Evolutionary conservation across 2,113 vertebrate genomes (phyloP).

Genomic region (Gopherus evgoodei): DNA sequence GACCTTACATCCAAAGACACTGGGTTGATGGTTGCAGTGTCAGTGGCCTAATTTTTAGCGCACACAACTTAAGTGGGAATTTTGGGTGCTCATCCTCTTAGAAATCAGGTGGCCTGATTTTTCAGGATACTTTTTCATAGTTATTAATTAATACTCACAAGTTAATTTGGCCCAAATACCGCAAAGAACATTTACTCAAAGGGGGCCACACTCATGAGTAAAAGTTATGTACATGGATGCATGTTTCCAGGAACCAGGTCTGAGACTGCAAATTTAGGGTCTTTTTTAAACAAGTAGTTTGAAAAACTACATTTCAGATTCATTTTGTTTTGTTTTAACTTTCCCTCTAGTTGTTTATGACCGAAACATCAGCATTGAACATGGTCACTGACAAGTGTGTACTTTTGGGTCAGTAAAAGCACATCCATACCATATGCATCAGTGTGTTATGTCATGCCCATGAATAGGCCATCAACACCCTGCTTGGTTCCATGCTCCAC

Average conservation of each 20-base stretch:
- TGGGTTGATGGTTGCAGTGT: not conserved
- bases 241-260: not conserved
- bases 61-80: not conserved
- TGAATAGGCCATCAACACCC: rapidly evolving
- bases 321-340: not conserved
- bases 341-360: rapidly evolving
- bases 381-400: not conserved
- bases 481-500: not conserved
- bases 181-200: not conserved
- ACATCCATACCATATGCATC: not conserved
- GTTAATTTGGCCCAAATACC: conserved; percentile 17
- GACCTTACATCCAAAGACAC: not conserved
- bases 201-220: rapidly evolving
- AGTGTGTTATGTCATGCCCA: not conserved
- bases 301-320: not conserved
- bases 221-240: not conserved
- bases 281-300: rapidly evolving
- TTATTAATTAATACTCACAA: conserved; percentile 49
- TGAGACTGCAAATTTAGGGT: not conserved
- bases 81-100: conserved; percentile 26
- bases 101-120: conserved; percentile 44
- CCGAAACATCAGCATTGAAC: not conserved
- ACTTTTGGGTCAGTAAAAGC: not conserved
- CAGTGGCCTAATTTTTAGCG: not conserved
- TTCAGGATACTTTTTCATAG: conserved; percentile 13